phyloP scores from a whole-genome alignment of 1,140 invertebrate species.

The Dendrolimus kikuchii region DNA sequence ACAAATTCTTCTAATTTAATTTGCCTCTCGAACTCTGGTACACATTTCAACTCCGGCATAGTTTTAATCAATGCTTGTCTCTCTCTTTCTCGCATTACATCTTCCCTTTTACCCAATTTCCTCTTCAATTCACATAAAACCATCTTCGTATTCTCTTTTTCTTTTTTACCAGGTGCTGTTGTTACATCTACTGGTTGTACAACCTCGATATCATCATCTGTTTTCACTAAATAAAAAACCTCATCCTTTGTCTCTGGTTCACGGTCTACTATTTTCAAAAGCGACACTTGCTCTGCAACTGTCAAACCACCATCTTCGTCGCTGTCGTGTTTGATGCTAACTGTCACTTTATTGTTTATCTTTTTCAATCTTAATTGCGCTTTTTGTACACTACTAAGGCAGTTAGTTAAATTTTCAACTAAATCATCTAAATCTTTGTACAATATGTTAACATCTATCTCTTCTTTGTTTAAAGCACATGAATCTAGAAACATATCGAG shows the following conservation, averaged over 20 bases:
- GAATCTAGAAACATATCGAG: constrained; percentile 57
- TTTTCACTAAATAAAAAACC: constrained; percentile 62
- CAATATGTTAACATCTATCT: constrained; percentile 39
- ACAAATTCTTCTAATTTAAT: constrained; percentile 43
- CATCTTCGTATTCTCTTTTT: constrained; percentile 46
- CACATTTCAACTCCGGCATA: constrained; percentile 54
- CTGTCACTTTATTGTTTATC: constrained; percentile 22
- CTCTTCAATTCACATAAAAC: constrained; percentile 53
- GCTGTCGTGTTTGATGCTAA: constrained; percentile 20
- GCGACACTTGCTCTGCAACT: constrained; percentile 17
- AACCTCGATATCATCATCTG: constrained; percentile 40
- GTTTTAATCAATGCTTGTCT: constrained; percentile 60
- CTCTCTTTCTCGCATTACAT: constrained; percentile 63
- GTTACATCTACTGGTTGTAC: constrained; percentile 32
- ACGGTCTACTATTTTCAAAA: constrained; percentile 49
- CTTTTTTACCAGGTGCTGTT: constrained; percentile 50
- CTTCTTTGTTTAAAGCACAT: constrained; percentile 44
- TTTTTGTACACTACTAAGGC: constrained; percentile 39
- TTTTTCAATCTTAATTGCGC: constrained; percentile 55
- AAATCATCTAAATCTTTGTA: constrained; percentile 54
- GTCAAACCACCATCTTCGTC: constrained; percentile 13
- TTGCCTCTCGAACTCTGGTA: constrained; percentile 65
- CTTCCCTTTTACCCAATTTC: constrained; percentile 62
- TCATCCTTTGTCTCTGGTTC: constrained; percentile 50
- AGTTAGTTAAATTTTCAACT: constrained; percentile 46